phyloP scores from a whole-genome alignment of 1,140 invertebrate species.

The Sycobia sp. region DNA sequence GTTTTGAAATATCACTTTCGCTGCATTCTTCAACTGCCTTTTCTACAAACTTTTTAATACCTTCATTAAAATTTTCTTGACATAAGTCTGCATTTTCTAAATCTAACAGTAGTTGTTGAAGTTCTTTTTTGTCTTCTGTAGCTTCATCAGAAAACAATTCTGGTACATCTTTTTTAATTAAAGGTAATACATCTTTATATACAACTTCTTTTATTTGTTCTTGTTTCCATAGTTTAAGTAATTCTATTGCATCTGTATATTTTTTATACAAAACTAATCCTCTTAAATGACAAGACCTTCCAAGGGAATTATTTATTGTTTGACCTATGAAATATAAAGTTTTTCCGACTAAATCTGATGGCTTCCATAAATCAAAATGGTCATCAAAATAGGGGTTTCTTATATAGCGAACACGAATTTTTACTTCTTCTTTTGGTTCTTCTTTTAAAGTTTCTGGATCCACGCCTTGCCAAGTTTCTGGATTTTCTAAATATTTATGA shows the following conservation, averaged over 20 bases:
- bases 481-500: slow-evolving; percentile 73
- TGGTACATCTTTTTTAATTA: slow-evolving; percentile 50
- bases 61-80: slow-evolving; percentile 53
- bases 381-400: slow-evolving; percentile 84
- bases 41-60: slow-evolving; percentile 62
- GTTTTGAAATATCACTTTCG: slow-evolving; percentile 64
- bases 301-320: slow-evolving; percentile 61
- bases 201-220: slow-evolving; percentile 47
- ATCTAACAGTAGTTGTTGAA: not conserved
- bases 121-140: slow-evolving; percentile 10
- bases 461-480: slow-evolving; percentile 61
- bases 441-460: slow-evolving; percentile 49
- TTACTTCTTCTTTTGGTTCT: slow-evolving; percentile 69
- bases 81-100: slow-evolving; percentile 28
- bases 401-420: slow-evolving; percentile 78
- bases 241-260: slow-evolving; percentile 63
- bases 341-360: slow-evolving; percentile 76
- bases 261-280: slow-evolving; percentile 74
- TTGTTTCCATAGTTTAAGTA: slow-evolving; percentile 52
- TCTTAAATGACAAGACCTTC: slow-evolving; percentile 70
- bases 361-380: slow-evolving; percentile 82
- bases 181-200: slow-evolving; percentile 55
- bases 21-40: slow-evolving; percentile 60
- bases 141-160: slow-evolving; percentile 49
- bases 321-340: slow-evolving; percentile 71